Base-by-base conservation (phyloP, 2,888 invertebrate species). In the Plusia festucae region DNA sequence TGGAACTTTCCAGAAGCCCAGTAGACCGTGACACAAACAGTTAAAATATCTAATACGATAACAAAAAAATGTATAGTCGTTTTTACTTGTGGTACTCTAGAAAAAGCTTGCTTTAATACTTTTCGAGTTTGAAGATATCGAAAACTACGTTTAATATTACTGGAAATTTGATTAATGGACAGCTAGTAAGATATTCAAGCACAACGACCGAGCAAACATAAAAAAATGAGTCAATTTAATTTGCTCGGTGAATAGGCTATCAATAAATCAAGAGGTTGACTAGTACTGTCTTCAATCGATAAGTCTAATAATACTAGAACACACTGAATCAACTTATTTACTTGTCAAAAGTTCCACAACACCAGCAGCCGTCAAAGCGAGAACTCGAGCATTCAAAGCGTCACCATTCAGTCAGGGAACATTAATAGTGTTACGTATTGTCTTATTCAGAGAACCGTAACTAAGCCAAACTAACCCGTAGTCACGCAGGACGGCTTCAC, bases 1-100 rank as follows among this genome's bases (percentile, higher is more conserved):
- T 62, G 78, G 88, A 87, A 89, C 90, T 84, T 81, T 73, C 78
- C 75, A 78, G 76, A 84, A 60, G 83, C 65, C 69, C 76, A 78
- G 60, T 82, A 81, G 82, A 81, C 81, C 85, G 82, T 86, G 81
- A 84, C 85, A 72, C 65, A 64, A 67, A 74, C 76, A 73, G 68
- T 68, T 68, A 71, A 75, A 81, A 70, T 70, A 76, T 70, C 65
- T 68, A 63, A 65, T 60, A 22, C 66, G 40, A 62, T 67, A 55
- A 44, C 63, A 59, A 65, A 55, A 63, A 20, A 70, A 58, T 61
- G 61, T 70, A 60, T 55, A 53, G 4, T 49, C 11, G 72, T 76
- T 81, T 81, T 81, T 78, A 74, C 61, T 70, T 57, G 24, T 70
- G 57, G 73, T 65, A 69, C 75, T 64, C 65, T 58, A 49, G 62